A percentile compares a stretch with the other conserved stretches of the same genome.
Conservation (phyloP, 1,140 invertebrate genomes). For the Penaeus japonicus region DNA sequence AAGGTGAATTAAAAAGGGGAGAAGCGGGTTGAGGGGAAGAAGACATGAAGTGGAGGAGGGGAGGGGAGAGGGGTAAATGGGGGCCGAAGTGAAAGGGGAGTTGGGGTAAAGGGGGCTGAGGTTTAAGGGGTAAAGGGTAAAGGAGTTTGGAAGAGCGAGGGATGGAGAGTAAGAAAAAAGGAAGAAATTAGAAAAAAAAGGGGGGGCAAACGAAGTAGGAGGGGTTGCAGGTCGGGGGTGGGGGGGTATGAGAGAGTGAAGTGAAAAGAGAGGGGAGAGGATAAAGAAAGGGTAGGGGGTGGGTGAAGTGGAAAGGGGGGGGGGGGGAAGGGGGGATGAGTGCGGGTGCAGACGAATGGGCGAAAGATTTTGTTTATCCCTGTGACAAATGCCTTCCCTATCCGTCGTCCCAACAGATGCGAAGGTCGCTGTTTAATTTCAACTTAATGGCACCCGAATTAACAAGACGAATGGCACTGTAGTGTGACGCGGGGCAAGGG, state of each 20-base stretch:
- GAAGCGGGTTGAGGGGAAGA: too few species aligned
- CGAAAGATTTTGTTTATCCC: constrained; percentile 57
- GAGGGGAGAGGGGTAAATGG: too few species aligned
- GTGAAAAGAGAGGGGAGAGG: background rate
- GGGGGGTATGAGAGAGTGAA: background rate
- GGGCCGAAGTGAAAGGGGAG: too few species aligned
- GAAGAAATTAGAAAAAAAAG: background rate
- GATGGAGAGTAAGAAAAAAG: background rate
- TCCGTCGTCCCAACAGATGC: constrained; percentile 56
- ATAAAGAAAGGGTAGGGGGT: background rate
- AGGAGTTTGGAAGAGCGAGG: too few species aligned
- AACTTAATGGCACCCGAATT: constrained; percentile 58
- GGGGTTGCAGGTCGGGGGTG: background rate
- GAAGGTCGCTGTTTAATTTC: constrained; percentile 58
- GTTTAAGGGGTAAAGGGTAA: too few species aligned
- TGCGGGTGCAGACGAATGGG: constrained; percentile 50
- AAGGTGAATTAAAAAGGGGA: too few species aligned
- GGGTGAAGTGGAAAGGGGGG: background rate
- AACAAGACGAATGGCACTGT: constrained; percentile 58
- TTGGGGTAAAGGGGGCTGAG: too few species aligned
- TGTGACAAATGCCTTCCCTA: constrained; percentile 55
- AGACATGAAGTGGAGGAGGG: too few species aligned
- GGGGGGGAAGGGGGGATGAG: background rate
- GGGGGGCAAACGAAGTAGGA: background rate
- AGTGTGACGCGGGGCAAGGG: constrained; percentile 27